Evolutionary conservation across 2,797 vertebrate genomes (phyloP).

Genomic region (Crypturellus tataupa): DNA sequence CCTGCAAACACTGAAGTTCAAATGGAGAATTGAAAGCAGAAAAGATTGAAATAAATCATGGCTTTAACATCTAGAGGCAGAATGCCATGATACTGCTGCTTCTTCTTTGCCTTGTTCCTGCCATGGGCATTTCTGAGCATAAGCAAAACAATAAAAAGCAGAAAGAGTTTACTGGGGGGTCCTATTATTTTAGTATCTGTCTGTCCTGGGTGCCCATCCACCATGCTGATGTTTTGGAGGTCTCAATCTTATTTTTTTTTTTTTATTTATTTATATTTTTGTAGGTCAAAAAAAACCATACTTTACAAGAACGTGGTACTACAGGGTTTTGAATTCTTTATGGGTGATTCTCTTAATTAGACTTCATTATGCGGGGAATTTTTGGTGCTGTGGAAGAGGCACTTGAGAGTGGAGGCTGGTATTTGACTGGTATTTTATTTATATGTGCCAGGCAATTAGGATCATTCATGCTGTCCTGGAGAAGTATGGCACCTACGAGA

Average conservation of each 20-base stretch:
- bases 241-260: neutral
- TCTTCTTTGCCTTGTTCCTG: neutral
- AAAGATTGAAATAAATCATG: neutral
- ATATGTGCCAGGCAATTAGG: conserved; percentile 86
- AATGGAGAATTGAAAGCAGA: neutral
- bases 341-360: rapidly evolving
- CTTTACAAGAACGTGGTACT: neutral
- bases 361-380: neutral
- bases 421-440: neutral
- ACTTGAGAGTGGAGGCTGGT: rapidly evolving
- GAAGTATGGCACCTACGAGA: conserved; percentile 93
- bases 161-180: neutral
- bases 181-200: rapidly evolving
- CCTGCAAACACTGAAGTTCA: rapidly evolving
- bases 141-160: neutral
- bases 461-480: conserved; percentile 93
- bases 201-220: neutral
- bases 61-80: neutral
- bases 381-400: neutral
- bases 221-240: neutral
- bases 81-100: rapidly evolving
- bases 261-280: too few relatives aligned
- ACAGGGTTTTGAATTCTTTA: rapidly evolving
- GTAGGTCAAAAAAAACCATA: neutral
- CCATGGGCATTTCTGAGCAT: neutral